Evolutionary conservation across 2,888 invertebrate species (phyloP).

Genomic region (Plebejus anna): DNA sequence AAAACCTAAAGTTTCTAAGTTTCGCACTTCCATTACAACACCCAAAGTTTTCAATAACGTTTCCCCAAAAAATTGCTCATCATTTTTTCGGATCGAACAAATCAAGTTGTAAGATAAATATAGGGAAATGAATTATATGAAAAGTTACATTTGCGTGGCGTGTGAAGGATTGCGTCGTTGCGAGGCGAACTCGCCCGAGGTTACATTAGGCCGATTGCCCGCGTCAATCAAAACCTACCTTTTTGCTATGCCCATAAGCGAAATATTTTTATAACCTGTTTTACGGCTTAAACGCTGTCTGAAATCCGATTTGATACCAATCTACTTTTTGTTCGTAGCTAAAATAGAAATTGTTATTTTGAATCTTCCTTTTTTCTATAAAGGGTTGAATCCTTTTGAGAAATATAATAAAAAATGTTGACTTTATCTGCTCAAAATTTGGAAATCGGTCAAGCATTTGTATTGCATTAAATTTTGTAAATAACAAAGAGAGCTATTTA

Average conservation of each 20-base stretch:
- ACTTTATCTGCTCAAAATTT: neutral
- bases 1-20: neutral
- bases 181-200: slow-evolving; percentile 77
- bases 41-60: slow-evolving; percentile 20
- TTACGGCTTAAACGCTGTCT: slow-evolving; percentile 28
- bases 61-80: slow-evolving; percentile 8
- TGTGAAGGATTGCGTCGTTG: slow-evolving; percentile 76
- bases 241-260: slow-evolving; percentile 59
- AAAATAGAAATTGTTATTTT: neutral
- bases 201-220: slow-evolving; percentile 78
- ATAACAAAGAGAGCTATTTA: slow-evolving; percentile 31
- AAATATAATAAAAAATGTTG: neutral
- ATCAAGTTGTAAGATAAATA: slow-evolving; percentile 75
- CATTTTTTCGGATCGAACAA: slow-evolving; percentile 41
- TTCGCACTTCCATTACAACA: neutral
- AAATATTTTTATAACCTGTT: slow-evolving; percentile 47
- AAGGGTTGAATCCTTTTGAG: neutral
- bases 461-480: slow-evolving; percentile 22
- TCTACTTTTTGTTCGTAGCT: neutral
- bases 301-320: neutral
- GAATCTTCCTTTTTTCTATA: neutral
- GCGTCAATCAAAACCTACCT: slow-evolving; percentile 76
- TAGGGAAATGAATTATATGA: slow-evolving; percentile 77
- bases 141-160: slow-evolving; percentile 73
- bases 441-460: neutral